Base-by-base conservation (phyloP, 2,797 vertebrate species). In the Etheostoma perlongum region DNA sequence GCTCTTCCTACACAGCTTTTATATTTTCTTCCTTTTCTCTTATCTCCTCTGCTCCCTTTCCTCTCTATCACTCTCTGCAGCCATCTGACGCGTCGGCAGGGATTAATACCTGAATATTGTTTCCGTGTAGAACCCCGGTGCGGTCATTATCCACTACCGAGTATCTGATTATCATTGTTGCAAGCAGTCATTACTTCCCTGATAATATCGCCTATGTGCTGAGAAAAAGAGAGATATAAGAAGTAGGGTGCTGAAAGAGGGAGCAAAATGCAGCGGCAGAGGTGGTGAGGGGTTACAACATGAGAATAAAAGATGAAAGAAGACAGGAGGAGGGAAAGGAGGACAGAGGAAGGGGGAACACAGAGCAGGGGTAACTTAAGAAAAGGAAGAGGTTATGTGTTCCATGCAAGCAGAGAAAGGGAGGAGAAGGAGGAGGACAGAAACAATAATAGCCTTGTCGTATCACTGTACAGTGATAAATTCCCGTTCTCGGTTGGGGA, bases 391-490 rank as follows among this genome's bases (percentile, higher is more conserved):
- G 72, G 76, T 79, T 74, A 86, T 81, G 69, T 85, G 86, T 78
- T 84, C 76, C 79, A 79, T 57, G 42, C 48, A 49, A 62, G 60
- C 53, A 59, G 47, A 53, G 47, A 21, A 73, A 57, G 67, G 25
- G 59, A 79, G 75, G 72, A 79, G 51, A 1, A 66, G 68, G 67
- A 81, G 83, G 85, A 84, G 86, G 88, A 86, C 88, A 88, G 90
- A 79, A 89, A 88, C 90, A 90, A 93, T 93, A 94, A 94, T 93
- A 91, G 92, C 90, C 92, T 90, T 90, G 92, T 91, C 92, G 90
- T 91, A 89, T 91, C 88, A 76, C 84, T 67, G 74, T 75, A 76
- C 82, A 70, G 88, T 92, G 92, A 93, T 92, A 84, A 92, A 94
- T 94, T 89, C 86, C 88, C 78, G 69, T 85, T 85, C 85, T 40